phyloP scores from a whole-genome alignment of 2,888 invertebrate species.

The Acanthosepion pharaonis region DNA sequence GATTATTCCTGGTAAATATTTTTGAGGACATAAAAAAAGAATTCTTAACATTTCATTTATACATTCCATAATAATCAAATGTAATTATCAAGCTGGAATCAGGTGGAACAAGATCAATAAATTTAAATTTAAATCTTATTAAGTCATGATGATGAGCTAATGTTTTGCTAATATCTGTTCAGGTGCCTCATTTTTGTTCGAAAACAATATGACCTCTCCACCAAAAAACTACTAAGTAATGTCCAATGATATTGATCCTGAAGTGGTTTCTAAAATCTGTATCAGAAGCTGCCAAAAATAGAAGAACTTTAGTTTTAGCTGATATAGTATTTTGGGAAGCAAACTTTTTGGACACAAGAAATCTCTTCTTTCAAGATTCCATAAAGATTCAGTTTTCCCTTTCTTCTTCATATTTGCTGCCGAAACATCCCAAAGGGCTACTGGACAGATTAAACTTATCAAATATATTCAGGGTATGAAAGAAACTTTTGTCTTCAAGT shows the following conservation, averaged over 20 bases:
- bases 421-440: background rate
- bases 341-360: background rate
- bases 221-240: background rate
- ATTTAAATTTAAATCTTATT: too few relatives aligned
- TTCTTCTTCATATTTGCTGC: background rate
- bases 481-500: background rate
- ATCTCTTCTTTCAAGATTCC: background rate
- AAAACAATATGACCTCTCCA: background rate
- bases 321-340: background rate
- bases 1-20: background rate
- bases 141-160: too few relatives aligned
- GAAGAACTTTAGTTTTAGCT: background rate
- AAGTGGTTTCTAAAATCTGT: background rate
- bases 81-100: too few relatives aligned
- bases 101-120: too few relatives aligned
- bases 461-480: background rate
- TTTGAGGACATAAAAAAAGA: background rate
- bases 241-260: background rate
- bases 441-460: background rate
- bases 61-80: background rate
- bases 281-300: background rate
- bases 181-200: background rate
- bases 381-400: background rate
- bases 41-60: background rate
- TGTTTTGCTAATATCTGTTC: too few relatives aligned